Base-by-base conservation (phyloP, 2,888 invertebrate species). In the Cephus runcator region DNA sequence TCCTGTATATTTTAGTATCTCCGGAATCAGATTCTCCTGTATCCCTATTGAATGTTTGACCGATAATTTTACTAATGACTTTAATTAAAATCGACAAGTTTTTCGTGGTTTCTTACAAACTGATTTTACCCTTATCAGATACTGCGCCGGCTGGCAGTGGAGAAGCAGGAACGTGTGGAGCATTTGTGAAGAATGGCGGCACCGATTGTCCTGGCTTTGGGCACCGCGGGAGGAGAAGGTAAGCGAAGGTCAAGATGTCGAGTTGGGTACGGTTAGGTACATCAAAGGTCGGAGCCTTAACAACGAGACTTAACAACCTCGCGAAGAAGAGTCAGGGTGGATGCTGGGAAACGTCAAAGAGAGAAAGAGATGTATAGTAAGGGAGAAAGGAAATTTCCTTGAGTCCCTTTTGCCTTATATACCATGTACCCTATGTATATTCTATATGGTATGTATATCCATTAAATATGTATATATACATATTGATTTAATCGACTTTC, bases 221-320 rank as follows among this genome's bases (percentile, higher is more conserved):
- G 91, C 91, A 40, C 91, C 91, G 15, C 83, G 91, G 34, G 91
- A 91, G 76, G 91, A 91, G 81, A 91, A 91, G 87, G 91, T 91
- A 80, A 77, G 56, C 69, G 31, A 56, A 56, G 56, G 56, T 56
- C 23, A 23, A 23, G 56, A 56, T 23, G 56, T 56, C 23, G 56
- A 56, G 9, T 56, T 56, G 23, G 56, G 56, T 56, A 56, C 56
- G 56, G 56, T 56, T 56, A 56, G 23, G 56, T 56, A 56, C 56
- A 56, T 56, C 56, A 56, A 56, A 56, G 56, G 56, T 56, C 56
- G 9, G 56, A 56, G 56, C 56, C 56, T 56, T 56, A 56, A 56
- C 40, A 40, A 40, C 40, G 9, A 40, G 40, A 23, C 23, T 40
- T 40, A 40, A 40, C 56, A 56, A 56, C 23, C 56, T 23, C 23